These are phyloP conservation scores for Tamias sibiricus DNA, from an alignment of 2,113 vertebrate genomes.

Conservation along the genomic window DNA sequence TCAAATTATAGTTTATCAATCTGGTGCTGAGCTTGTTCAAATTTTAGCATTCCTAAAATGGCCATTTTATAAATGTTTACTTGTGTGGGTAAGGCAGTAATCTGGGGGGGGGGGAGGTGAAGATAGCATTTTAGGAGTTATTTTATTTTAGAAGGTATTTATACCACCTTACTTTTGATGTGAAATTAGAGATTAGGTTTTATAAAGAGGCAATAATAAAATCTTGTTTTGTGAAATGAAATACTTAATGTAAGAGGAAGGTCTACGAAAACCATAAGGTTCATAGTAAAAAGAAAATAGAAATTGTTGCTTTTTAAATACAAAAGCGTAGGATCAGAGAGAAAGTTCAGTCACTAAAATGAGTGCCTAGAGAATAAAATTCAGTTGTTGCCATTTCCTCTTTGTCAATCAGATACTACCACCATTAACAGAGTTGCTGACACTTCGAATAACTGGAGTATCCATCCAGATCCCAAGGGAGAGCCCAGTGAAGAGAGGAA, in stretches of 20 bases:
- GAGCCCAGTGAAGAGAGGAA: slow-evolving; percentile 88
- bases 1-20: slow-evolving; percentile 25
- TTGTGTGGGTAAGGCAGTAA: slow-evolving; percentile 29
- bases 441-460: slow-evolving; percentile 84
- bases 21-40: neutral
- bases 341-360: slow-evolving; percentile 80
- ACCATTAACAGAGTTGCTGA: slow-evolving; percentile 85
- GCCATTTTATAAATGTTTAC: slow-evolving; percentile 43
- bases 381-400: slow-evolving; percentile 87
- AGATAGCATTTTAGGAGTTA: neutral
- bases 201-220: slow-evolving; percentile 31
- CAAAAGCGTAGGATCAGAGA: slow-evolving; percentile 72
- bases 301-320: slow-evolving; percentile 72
- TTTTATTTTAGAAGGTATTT: slow-evolving; percentile 46
- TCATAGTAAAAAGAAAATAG: slow-evolving; percentile 69
- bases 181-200: slow-evolving; percentile 59
- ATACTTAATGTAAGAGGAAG: slow-evolving; percentile 67
- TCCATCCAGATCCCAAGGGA: slow-evolving; percentile 84
- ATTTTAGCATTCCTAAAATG: slow-evolving; percentile 30
- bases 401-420: slow-evolving; percentile 88
- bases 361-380: slow-evolving; percentile 83
- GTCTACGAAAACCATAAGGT: slow-evolving; percentile 61
- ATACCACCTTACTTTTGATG: slow-evolving; percentile 23
- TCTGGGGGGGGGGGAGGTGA: neutral
- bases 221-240: slow-evolving; percentile 63